Base-by-base conservation (phyloP, 2,797 vertebrate species). In the Synaphobranchus kaupii region DNA sequence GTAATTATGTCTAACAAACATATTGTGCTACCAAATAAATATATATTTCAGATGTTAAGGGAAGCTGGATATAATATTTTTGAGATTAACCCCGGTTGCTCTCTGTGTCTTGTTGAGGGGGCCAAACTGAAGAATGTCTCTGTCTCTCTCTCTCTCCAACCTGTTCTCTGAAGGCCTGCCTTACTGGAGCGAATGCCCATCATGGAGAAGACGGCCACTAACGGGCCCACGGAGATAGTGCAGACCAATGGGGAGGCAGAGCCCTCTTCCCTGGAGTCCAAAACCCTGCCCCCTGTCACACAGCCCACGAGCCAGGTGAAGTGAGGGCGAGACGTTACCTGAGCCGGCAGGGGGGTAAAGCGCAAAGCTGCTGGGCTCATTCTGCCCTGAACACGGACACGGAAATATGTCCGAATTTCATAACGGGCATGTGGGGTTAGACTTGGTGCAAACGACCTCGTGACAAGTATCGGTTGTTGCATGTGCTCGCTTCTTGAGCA, bases 141-240 rank as follows among this genome's bases (percentile, higher is more conserved):
- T 44, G 15, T 22, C 15, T 78, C 66, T 0, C 34, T 78, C 15
- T 44, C 15, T 20, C 22, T 17, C 5, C 20, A 3, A 15, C 44
- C 39, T n/a, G 76, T 44, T 76, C 17, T 48, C 20, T 84, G 31
- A 20, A 99, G 99, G 95, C 96, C 98, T 91, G 98, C 99, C 89
- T 96, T 99, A 87, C 95, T 99, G 89, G 99, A 99, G 92, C 96
- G 99, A 94, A 99, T 99, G 99, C 99, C 99, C 83, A 96, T 99
- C 63, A 99, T 99, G 99, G 99, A 99, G 93, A 99, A 99, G 92
- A 95, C 96, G 0, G 96, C 98, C 83, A 95, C 96, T 68, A 99
- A 99, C 88, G 98, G 99, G 87, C 98, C 98, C 87, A 95, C 98
- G 90, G 98, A 99, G 92, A 96, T 98, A 89, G 96, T 96, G 50